Evolutionary conservation across 2,888 invertebrate species (phyloP), one percentile per base, ranked within the genome.

Genomic region (Leucophenga montana): DNA sequence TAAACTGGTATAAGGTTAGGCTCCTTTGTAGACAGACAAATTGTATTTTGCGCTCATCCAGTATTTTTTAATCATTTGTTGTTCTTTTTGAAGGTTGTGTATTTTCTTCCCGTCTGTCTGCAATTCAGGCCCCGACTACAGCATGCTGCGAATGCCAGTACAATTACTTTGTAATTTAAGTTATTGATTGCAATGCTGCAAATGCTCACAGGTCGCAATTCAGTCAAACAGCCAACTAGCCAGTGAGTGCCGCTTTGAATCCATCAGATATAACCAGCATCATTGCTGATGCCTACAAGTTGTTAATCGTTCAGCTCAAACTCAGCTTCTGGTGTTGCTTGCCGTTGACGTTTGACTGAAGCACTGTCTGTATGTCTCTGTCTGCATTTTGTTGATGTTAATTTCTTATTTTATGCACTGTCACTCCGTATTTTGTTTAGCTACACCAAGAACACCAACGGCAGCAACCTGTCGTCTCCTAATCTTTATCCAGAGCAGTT

Each of bases 101-200:
- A 50, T 64, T 68, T 44, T 59, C 70, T 68, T 4, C 13, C 16
- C 18, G 50, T n/a, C 16, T n/a, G 50, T 16, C 13, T 50, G 53
- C 62, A 65, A 67, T 70, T 73, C 69, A 71, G 76, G 74, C 77
- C 69, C 62, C 65, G 75, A 72, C 75, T 70, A 75, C 80, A 80
- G 83, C 84, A 79, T 82, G 83, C 83, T 78, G 83, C 82, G 82
- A 83, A 85, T 85, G 82, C 85, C 86, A 78, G 76, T 73, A 85
- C 86, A 86, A 86, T 86, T 86, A 87, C 85, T 87, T 87, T 85
- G 86, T 85, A 86, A 87, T 86, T 87, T 86, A 83, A 87, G 87
- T 86, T 86, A 86, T 86, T 86, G 87, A 86, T 86, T 85, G 86
- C 85, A 83, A 82, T 77, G 81, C 85, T 83, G 81, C 79, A 80